These are phyloP conservation scores for Galeruca laticollis DNA, from an alignment of 2,888 invertebrate species.

Conservation along the genomic window DNA sequence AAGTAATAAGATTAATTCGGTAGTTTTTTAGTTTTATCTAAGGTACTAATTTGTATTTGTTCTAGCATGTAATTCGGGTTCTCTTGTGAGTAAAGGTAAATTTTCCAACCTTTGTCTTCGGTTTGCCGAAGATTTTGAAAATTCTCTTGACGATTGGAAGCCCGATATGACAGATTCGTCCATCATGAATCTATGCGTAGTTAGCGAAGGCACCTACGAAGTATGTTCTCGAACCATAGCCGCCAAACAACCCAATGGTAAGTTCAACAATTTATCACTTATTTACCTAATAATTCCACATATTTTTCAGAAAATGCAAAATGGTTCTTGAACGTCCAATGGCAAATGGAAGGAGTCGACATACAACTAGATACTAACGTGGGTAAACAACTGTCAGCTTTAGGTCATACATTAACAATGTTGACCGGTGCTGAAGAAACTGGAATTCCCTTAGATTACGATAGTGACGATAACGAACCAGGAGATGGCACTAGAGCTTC, in stretches of 20 bases:
- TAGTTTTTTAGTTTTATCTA: too few species aligned
- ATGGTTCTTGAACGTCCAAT: slow-evolving; percentile 97
- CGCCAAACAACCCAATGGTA: slow-evolving; percentile 82
- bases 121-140: slow-evolving; percentile 98
- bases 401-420: slow-evolving; percentile 96
- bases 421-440: slow-evolving; percentile 89
- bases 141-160: slow-evolving; percentile 97
- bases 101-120: slow-evolving; percentile 92
- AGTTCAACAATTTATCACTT: slow-evolving; percentile 21
- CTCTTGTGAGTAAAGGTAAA: slow-evolving; percentile 92
- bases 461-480: slow-evolving; percentile 83
- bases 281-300: not conserved
- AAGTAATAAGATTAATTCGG: too few species aligned
- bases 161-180: slow-evolving; percentile 84
- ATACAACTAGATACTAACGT: slow-evolving; percentile 96
- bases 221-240: slow-evolving; percentile 94
- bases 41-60: not conserved
- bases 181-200: slow-evolving; percentile 93
- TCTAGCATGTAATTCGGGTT: slow-evolving; percentile 93
- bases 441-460: slow-evolving; percentile 72
- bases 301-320: slow-evolving; percentile 86
- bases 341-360: slow-evolving; percentile 99
- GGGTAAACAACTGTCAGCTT: slow-evolving; percentile 93
- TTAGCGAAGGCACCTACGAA: slow-evolving; percentile 99
- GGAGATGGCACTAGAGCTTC: slow-evolving; percentile 74